Percentiles rank a stretch among this genome's conserved stretches.
Evolutionary conservation across 1,140 invertebrate genomes (phyloP).

Genomic region (Drosophila eugracilis): DNA sequence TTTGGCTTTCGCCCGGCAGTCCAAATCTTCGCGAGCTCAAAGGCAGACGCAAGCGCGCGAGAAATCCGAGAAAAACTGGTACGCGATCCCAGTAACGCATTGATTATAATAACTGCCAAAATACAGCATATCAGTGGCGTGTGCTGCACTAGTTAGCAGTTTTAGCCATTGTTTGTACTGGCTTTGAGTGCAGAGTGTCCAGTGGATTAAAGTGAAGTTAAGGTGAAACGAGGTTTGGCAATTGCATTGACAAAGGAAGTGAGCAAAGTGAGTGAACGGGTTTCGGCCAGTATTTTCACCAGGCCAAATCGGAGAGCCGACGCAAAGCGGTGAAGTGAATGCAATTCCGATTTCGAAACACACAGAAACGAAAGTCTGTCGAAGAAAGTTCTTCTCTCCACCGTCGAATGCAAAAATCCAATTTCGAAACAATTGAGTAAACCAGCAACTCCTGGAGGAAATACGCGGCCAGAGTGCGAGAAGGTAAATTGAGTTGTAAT

Average conservation of each 20-base stretch:
- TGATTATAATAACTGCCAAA: conserved; percentile 55
- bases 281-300: conserved; percentile 71
- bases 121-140: conserved; percentile 43
- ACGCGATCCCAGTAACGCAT: conserved; percentile 2
- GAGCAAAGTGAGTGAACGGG: conserved; percentile 66
- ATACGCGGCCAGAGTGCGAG: conserved; percentile 1
- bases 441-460: conserved; percentile 21
- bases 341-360: conserved; percentile 70
- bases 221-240: conserved; percentile 53
- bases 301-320: conserved; percentile 36
- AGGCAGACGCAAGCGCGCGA: conserved; percentile 57
- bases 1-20: conserved; percentile 77
- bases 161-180: conserved; percentile 14
- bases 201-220: conserved; percentile 16
- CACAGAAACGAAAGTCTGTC: conserved; percentile 42
- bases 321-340: conserved; percentile 43
- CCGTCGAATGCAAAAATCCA: conserved; percentile 31
- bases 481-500: conserved; percentile 60
- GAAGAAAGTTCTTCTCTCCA: conserved; percentile 55
- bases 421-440: conserved; percentile 15
- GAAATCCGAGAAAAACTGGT: conserved; percentile 35
- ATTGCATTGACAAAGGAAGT: conserved; percentile 75
- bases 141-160: conserved; percentile 29
- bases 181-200: not conserved
- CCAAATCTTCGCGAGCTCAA: conserved; percentile 63